Evolutionary conservation across 2,797 vertebrate genomes (phyloP), one percentile per base, ranked within the genome.

Genomic region (Helicolenus hilgendorfi): DNA sequence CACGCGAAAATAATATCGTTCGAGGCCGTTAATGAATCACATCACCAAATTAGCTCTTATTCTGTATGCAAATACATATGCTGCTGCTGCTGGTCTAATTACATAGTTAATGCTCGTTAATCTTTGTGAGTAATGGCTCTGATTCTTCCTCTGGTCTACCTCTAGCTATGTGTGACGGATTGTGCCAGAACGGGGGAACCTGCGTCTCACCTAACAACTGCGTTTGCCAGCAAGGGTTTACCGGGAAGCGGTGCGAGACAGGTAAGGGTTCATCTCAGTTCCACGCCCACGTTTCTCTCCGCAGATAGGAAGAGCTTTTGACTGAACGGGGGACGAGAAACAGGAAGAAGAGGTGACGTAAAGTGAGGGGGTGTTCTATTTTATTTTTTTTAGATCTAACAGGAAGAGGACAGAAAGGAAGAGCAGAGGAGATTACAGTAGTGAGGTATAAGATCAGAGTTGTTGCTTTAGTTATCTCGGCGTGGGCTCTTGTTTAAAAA

Each of bases 201-300:
- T 99, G 99, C 27, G 95, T 98, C 62, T 98, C 99, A 64, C 98
- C 99, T 33, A 98, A 99, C 68, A 98, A 98, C 85, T 99, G 99
- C 79, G 96, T 98, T 79, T 99, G 99, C 92, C 98, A 98, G 62
- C 98, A 98, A 92, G 99, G 99, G 81, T 99, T 99, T 92, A 99
- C 98, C 0, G 99, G 99, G 22, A 96, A 96, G 93, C 98, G 97
- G 90, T 99, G 99, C 86, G 98, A 99, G 95, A 98, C 98, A 89
- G 99, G 99, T 99, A 97, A 97, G 98, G 89, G 75, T 85, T 77
- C 18, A 26, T 60, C 81, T 82, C n/a, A 6, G 60, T 31, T 68
- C 31, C 38, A 31, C 67, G 81, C 75, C 63, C 38, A 35, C 33
- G 0, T 88, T 73, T 29, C 27, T 69, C 7, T 38, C 59, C 15